phyloP scores from a whole-genome alignment of 2,113 vertebrate species.

The Vombatus ursinus region DNA sequence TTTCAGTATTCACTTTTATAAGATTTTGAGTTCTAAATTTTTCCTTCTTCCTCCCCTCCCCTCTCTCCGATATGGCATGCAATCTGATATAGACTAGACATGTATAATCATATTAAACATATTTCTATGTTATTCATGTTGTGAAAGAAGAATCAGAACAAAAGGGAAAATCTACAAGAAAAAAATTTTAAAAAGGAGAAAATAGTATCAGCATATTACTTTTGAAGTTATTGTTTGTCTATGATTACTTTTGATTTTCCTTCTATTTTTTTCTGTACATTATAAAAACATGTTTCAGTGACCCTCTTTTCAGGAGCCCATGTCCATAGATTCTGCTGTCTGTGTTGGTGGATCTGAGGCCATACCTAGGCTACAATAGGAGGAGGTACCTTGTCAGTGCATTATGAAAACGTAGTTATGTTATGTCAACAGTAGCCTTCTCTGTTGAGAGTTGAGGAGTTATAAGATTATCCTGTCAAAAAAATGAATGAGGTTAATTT shows the following conservation, averaged over 20 bases:
- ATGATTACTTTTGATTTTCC: neutral
- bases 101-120: too few relatives aligned
- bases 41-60: too few relatives aligned
- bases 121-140: too few relatives aligned
- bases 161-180: too few relatives aligned
- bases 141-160: too few relatives aligned
- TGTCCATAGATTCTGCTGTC: neutral
- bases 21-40: too few relatives aligned
- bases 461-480: neutral
- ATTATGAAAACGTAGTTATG: neutral
- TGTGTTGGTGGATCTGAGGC: neutral
- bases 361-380: neutral
- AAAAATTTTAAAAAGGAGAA: too few relatives aligned
- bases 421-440: neutral
- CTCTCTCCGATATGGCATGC: too few relatives aligned
- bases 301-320: neutral
- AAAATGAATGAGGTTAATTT: neutral
- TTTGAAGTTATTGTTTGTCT: neutral
- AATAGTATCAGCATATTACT: neutral
- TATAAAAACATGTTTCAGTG: neutral
- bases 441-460: neutral
- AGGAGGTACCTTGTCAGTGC: neutral
- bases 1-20: too few relatives aligned
- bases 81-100: too few relatives aligned
- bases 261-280: neutral